Conservation (phyloP, 2,888 invertebrate species). For the Brenthis ino region DNA sequence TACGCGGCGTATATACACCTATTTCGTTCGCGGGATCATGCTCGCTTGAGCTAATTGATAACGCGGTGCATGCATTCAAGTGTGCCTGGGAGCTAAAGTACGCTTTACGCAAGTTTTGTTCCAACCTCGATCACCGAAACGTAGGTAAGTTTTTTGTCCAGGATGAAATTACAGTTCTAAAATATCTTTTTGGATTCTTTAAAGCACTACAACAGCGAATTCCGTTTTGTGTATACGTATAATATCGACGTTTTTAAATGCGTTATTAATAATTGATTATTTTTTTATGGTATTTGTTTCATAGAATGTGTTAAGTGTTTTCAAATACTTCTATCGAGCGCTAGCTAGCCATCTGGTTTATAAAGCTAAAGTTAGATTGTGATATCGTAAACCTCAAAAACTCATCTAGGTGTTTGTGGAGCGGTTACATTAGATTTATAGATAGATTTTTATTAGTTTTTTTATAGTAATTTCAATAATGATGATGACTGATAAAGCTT, state of each 20-base stretch:
- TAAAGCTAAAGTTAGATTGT: slow-evolving; percentile 81
- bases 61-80: slow-evolving; percentile 60
- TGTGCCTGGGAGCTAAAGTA: slow-evolving; percentile 50
- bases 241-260: slow-evolving; percentile 8
- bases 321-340: slow-evolving; percentile 72
- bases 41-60: slow-evolving; percentile 69
- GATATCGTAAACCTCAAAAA: slow-evolving; percentile 78
- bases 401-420: slow-evolving; percentile 69
- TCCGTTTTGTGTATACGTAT: slow-evolving; percentile 28
- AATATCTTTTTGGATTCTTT: slow-evolving; percentile 3
- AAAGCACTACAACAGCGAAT: slow-evolving; percentile 44
- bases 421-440: slow-evolving; percentile 40
- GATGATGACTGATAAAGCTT: neutral
- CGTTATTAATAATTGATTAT: slow-evolving; percentile 1
- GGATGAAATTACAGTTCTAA: neutral
- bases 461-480: slow-evolving; percentile 7
- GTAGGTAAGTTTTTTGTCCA: slow-evolving; percentile 44
- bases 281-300: slow-evolving; percentile 34
- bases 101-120: slow-evolving; percentile 49
- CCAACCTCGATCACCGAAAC: slow-evolving; percentile 50
- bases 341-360: slow-evolving; percentile 80
- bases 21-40: slow-evolving; percentile 73
- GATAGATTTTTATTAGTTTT: slow-evolving; percentile 7
- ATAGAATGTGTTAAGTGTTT: slow-evolving; percentile 54
- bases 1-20: slow-evolving; percentile 63